Conservation (phyloP, 2,113 vertebrate genomes). For the Pygoscelis adeliae region DNA sequence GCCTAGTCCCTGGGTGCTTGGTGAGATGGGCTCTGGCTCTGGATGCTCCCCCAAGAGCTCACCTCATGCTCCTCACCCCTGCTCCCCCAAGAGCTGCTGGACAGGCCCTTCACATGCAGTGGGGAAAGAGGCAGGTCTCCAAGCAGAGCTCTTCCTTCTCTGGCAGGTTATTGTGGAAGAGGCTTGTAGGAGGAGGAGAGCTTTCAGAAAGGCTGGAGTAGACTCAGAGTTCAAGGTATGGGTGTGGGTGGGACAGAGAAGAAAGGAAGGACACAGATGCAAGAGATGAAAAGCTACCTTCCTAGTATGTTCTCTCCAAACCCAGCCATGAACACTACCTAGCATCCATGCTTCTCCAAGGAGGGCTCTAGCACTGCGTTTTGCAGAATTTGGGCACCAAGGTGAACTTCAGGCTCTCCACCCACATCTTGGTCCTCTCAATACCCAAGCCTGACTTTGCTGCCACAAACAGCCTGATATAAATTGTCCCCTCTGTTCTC, state of each 20-base stretch:
- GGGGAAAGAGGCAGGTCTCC: background rate
- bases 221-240: background rate
- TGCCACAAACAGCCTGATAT: background rate
- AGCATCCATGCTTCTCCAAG: background rate
- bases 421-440: background rate
- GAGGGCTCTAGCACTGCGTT: background rate
- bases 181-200: background rate
- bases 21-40: background rate
- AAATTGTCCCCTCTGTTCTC: background rate
- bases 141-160: background rate
- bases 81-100: background rate
- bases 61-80: background rate
- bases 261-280: background rate
- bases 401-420: background rate
- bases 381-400: background rate
- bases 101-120: background rate
- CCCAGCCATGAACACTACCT: background rate
- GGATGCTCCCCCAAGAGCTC: background rate
- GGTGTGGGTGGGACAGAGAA: background rate
- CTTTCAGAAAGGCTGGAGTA: background rate
- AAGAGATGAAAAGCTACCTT: background rate
- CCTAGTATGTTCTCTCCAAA: background rate
- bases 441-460: background rate
- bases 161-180: background rate
- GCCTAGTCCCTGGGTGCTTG: background rate